phyloP scores from a whole-genome alignment of 2,113 vertebrate genomes.

The Rhinoptilus africanus region DNA sequence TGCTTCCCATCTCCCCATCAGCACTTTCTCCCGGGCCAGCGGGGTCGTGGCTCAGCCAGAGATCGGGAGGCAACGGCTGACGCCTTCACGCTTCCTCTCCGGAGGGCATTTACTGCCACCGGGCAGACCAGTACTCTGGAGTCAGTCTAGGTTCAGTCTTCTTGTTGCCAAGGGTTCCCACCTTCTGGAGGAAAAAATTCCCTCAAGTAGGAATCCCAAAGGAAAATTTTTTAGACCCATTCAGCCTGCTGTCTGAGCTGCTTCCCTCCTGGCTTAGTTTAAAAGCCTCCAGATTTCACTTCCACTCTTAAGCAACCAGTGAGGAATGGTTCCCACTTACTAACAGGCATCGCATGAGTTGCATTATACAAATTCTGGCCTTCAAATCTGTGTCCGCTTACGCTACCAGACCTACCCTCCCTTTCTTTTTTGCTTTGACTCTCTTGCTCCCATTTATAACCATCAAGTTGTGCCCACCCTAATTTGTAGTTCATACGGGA shows the following conservation, averaged over 20 bases:
- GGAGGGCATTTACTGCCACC: rapidly evolving
- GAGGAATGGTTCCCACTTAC: neutral
- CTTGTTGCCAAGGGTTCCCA: neutral
- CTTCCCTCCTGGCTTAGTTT: neutral
- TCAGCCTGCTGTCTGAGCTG: neutral
- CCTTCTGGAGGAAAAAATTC: neutral
- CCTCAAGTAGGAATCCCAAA: neutral
- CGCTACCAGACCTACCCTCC: rapidly evolving
- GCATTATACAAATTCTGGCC: neutral
- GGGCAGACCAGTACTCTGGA: rapidly evolving
- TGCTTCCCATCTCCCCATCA: neutral
- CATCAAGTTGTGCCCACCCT: neutral
- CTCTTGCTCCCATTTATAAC: neutral
- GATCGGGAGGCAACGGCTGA: neutral
- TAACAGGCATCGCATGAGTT: rapidly evolving
- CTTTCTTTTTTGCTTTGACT: neutral
- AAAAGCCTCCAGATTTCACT: neutral
- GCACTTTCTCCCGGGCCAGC: neutral
- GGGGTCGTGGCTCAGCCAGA: neutral
- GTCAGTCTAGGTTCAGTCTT: neutral
- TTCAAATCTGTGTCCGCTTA: neutral
- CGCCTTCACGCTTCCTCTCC: rapidly evolving
- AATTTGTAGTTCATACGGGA: neutral
- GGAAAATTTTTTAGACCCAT: neutral
- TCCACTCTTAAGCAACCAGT: neutral